phyloP scores from a whole-genome alignment of 1,140 invertebrate species.

The Aphelenchoides fujianensis region DNA sequence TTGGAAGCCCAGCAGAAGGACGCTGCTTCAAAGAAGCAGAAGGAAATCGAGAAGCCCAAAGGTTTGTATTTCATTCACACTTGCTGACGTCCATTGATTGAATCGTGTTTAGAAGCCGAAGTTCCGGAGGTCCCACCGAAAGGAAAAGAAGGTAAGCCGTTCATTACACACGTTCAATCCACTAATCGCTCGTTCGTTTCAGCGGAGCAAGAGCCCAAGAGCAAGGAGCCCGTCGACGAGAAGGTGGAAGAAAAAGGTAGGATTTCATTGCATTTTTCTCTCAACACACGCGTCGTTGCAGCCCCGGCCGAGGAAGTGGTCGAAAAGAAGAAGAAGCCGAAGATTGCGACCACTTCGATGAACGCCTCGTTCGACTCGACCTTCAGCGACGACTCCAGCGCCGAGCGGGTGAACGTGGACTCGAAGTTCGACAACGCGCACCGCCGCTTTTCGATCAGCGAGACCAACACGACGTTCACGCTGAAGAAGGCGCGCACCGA shows the following conservation, averaged over 20 bases:
- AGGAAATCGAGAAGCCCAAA: neutral
- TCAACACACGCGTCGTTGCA: neutral
- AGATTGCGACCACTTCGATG: neutral
- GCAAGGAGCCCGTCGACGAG: too few relatives aligned
- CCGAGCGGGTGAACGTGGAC: neutral
- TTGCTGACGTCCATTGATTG: too few relatives aligned
- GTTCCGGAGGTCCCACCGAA: neutral
- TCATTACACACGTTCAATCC: too few relatives aligned
- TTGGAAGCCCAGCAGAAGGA: neutral
- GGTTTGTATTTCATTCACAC: too few relatives aligned
- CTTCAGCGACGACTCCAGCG: neutral
- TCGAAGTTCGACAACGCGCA: neutral
- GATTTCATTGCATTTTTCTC: neutral
- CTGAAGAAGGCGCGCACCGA: slow-evolving; percentile 12
- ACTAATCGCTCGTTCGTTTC: neutral
- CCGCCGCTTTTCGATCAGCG: neutral
- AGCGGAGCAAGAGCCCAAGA: neutral
- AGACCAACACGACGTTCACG: neutral
- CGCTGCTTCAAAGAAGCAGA: too few relatives aligned
- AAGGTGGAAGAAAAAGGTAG: neutral
- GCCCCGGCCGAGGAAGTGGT: neutral
- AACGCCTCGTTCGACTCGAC: neutral
- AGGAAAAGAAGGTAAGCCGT: neutral
- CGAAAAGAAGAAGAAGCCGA: neutral
- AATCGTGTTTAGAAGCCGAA: neutral